Evolutionary conservation across 1,140 invertebrate genomes (phyloP), one percentile per base, ranked within the genome.

Genomic region (Drosophila subpulchrella): DNA sequence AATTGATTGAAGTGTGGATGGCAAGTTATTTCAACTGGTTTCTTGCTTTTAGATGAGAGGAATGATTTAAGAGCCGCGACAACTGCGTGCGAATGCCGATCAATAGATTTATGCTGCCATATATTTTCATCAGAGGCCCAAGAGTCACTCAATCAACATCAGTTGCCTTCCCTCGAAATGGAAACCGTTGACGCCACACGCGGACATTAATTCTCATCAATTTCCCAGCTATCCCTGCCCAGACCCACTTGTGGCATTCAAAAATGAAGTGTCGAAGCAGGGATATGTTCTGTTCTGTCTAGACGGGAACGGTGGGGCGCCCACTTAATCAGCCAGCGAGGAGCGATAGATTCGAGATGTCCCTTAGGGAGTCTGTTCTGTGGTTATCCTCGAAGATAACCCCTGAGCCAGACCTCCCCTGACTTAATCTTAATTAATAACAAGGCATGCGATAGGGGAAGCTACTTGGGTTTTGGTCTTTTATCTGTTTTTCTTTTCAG

Each of bases 171-270:
- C 42, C 61, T 55, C 56, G 74, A 80, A 83, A 74, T 77, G 70
- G 78, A 83, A 80, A 83, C 41, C 8, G 63, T 83, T 75, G 82
- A 68, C 75, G 77, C 60, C 61, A 67, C 81, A 71, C 65, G 68
- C 68, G 80, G 83, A 84, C 84, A 89, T 84, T 84, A 89, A 81
- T 89, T 89, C 70, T 84, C 89, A 89, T 89, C 77, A 89, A 90
- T 90, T 89, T 89, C n/a, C 55, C 53, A 60, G 46, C 67, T 48
- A 17, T 24, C 12, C 50, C 5, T 7, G 12, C 4, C n/a, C 36
- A 11, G 4, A 46, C 17, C 2, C 8, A 46, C 15, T 20, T 20
- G 15, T 46, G 48, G 62, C 82, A 78, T 78, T 86, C 66, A 78
- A 78, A 81, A 78, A 72, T 81, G 36, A 75, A 75, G 82, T 85